Base-by-base conservation (phyloP, 2,888 invertebrate genomes). In the Teleiodes luculella region DNA sequence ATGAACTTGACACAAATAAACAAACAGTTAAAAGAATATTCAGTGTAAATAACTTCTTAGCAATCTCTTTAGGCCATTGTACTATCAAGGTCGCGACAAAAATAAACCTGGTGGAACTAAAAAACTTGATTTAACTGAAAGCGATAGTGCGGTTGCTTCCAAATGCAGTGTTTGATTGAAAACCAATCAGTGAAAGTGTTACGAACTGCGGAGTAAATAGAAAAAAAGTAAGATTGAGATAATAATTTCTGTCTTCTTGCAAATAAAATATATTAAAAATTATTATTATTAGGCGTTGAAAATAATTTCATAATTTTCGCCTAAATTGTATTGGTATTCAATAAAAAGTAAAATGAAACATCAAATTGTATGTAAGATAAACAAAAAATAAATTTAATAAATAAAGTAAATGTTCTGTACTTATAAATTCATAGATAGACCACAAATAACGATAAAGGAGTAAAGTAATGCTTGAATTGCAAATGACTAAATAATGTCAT, bases 181-280 rank as follows among this genome's bases (percentile, higher is more conserved):
- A 41, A 43, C 5, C 41, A 51, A 51, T 41, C 18, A 43, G 41
- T 31, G 31, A 41, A 51, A 51, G 51, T 41, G 6, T 28, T 49
- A 20, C 24, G 20, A 14, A n/a, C 11, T 10, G 8, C 13, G 10
- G 0, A 41, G 6, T 7, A 14, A 14, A 37, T 37, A 6, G 14
- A 4, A 37, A 37, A 13, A 37, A 14, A 35, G 13, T 37, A 14
- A 14, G 14, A 14, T 37, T 37, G 14, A 14, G 3, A 10, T 18
- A 16, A 18, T 8, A 3, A 16, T 36, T 5, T 14, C 7, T 37
- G 13, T 14, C 6, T 14, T 13, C 36, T 13, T 37, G 36, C 7
- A 6, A 13, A 31, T 37, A 6, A 14, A 6, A 37, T 37, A 1
- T 3, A 16, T 37, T 7, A 13, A 16, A 18, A 37, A 4, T n/a